These are phyloP conservation scores for Echinometra lucunter DNA, from an alignment of 53 echinoderm and acorn worm genomes.

Conservation along the genomic window DNA sequence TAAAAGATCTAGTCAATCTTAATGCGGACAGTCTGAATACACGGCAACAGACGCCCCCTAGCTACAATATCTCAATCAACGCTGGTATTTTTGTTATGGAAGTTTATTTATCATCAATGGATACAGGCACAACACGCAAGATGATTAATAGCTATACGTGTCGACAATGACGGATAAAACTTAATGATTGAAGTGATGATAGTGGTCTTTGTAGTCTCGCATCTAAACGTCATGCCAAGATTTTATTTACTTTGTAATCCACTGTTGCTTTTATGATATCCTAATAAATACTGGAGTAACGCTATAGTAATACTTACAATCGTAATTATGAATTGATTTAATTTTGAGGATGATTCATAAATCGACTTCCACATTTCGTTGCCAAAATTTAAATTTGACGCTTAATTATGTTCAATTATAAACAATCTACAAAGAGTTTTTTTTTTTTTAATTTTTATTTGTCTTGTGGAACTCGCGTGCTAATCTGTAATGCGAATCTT, in stretches of 20 bases:
- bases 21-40: neutral
- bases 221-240: neutral
- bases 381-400: too few species aligned
- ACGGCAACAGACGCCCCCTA: conserved; percentile 39
- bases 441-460: neutral
- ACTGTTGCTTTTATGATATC: neutral
- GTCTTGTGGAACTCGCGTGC: neutral
- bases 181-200: conserved; percentile 53
- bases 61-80: conserved; percentile 43
- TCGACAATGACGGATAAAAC: conserved; percentile 56
- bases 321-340: too few species aligned
- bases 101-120: conserved; percentile 46
- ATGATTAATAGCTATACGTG: conserved; percentile 62
- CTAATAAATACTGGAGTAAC: too few species aligned
- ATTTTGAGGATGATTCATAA: too few species aligned
- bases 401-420: too few species aligned
- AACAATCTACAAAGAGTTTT: too few species aligned
- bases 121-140: conserved; percentile 43
- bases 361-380: too few species aligned
- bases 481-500: neutral
- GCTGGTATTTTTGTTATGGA: conserved; percentile 26
- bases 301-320: too few species aligned
- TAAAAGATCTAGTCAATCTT: conserved; percentile 30
- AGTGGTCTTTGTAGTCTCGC: neutral
- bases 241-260: too few species aligned